phyloP scores from a whole-genome alignment of 2,888 invertebrate genomes.

The Thecocarcelia acutangulata region DNA sequence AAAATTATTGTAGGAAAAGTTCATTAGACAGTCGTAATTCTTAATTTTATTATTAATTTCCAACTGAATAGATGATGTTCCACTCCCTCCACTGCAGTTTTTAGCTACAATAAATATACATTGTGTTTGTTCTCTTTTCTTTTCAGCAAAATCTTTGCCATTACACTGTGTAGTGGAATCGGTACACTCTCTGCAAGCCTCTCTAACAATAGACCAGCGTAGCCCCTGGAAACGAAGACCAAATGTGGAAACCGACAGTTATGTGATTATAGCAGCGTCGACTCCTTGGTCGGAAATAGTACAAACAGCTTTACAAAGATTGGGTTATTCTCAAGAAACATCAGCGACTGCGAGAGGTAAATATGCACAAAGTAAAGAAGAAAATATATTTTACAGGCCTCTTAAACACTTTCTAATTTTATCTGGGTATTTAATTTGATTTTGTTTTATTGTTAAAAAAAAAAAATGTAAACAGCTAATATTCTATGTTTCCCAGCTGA shows the following conservation, averaged over 20 bases:
- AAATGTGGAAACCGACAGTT: conserved; percentile 95
- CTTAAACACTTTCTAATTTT: too few species aligned
- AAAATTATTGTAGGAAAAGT: too few species aligned
- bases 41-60: too few species aligned
- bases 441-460: too few species aligned
- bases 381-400: too few species aligned
- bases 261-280: conserved; percentile 95
- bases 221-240: conserved; percentile 86
- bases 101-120: too few species aligned
- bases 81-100: too few species aligned
- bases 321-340: conserved; percentile 94
- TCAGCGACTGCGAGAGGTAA: conserved; percentile 91
- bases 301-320: conserved; percentile 92
- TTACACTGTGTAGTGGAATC: conserved; percentile 98
- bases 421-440: too few species aligned
- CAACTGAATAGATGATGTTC: too few species aligned
- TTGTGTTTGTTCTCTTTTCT: conserved; percentile 2
- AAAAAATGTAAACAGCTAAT: too few species aligned
- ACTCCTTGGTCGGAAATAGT: conserved; percentile 96
- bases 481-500: too few species aligned
- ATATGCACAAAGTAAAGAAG: neutral
- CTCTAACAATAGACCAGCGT: conserved; percentile 82
- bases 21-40: too few species aligned
- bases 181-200: conserved; percentile 86
- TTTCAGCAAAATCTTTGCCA: conserved; percentile 90